phyloP scores from a whole-genome alignment of 2,113 vertebrate species.

The Phyllopteryx taeniolatus region DNA sequence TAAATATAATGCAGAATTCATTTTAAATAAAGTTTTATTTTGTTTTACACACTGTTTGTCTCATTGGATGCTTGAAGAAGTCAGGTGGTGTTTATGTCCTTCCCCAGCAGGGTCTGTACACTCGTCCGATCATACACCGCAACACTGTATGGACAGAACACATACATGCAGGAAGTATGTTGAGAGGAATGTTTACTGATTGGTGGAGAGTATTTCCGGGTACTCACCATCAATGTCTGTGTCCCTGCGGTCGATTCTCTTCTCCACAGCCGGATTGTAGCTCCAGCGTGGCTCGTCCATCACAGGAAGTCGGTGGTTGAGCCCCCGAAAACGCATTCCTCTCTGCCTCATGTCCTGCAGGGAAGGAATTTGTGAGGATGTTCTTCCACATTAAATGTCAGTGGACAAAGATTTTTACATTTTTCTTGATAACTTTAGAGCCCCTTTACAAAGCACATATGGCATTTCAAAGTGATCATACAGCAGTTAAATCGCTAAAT shows the following conservation, averaged over 20 bases:
- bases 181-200: background rate
- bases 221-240: conserved; percentile 84
- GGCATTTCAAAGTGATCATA: no score
- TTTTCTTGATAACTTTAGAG: no score
- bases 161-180: background rate
- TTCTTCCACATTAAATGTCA: no score
- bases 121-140: conserved; percentile 94
- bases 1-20: conserved; percentile 23
- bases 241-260: conserved; percentile 56
- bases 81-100: conserved; percentile 60
- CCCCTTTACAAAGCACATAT: no score
- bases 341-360: conserved; percentile 62
- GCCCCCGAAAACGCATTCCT: conserved; percentile 33
- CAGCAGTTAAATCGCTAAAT: no score
- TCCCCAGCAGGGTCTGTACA: conserved; percentile 91
- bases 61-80: background rate
- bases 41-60: conserved; percentile 18
- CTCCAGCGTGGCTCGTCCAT: conserved; percentile 67
- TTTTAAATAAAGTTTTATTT: conserved; percentile 64
- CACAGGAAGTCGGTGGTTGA: conserved; percentile 62
- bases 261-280: conserved; percentile 62
- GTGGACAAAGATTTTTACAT: no score
- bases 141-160: conserved; percentile 73
- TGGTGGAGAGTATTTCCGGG: background rate
- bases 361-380: no score